Base-by-base conservation (phyloP, 1,140 invertebrate species). In the Arion vulgaris region DNA sequence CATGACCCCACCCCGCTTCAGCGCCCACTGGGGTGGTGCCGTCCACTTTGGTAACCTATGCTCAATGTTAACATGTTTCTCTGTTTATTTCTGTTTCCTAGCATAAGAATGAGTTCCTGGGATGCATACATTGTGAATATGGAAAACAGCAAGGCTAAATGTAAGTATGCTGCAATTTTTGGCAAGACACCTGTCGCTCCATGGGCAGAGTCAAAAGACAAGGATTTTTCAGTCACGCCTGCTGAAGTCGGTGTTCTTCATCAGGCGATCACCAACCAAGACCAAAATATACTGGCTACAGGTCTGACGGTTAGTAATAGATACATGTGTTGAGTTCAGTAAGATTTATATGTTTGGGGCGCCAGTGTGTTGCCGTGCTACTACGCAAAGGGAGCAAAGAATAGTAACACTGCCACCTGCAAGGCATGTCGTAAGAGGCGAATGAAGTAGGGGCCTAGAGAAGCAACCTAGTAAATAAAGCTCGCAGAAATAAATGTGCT, bases 141-240 rank as follows among this genome's bases (percentile, higher is more conserved):
- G 5, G 71, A 73, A 26, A 26, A n/a, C 4, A 38, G 71, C 1
- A 73, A 73, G 39, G 71, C 38, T 9, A 73, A n/a, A 26, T 73
- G 71, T 38, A 73, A 41, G 23, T 73, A 73, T 73, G 71, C 38
- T 41, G 71, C 5, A 1, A 73, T 73, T n/a, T 73, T 15, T 38
- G 71, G 71, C 36, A 73, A 73, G 71, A 2, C 41, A 41, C 34
- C 4, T 1, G 38, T 34, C 1, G 9, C 17, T 57, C n/a, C 34
- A n/a, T 73, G 71, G 71, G 71, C 71, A 73, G 71, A 73, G 38
- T 73, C 71, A 11, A 1, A 11, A 73, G 71, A 73, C 23, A 73
- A 73, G n/a, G 13, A 9, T 2, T 73, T 73, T n/a, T 38, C 71
- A 4, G n/a, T 73, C 5, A 41, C 71, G 17, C 9, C 71, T 41